Evolutionary conservation across 2,888 invertebrate species (phyloP), one percentile per base, ranked within the genome.

Genomic region (Lithophane socia): DNA sequence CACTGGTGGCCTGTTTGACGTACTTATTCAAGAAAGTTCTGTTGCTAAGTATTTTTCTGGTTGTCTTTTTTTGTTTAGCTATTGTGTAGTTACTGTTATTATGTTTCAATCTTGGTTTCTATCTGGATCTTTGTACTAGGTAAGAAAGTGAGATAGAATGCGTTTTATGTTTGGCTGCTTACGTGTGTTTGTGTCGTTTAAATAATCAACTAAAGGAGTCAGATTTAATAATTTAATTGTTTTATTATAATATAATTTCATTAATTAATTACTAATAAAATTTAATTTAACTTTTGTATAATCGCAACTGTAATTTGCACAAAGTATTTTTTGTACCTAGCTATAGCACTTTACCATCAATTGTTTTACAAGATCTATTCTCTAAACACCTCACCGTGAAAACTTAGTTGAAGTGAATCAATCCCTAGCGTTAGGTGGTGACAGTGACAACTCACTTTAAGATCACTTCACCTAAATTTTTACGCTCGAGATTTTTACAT

Each of bases 11-110:
- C 18, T 52, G 72, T 82, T 82, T 83, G 73, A 69, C 75, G 64
- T 72, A 60, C 67, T 86, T 75, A 64, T 82, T 82, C 78, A 82
- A 70, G 65, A 78, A 73, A 37, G 37, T 37, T 74, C 61, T 82
- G 68, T 75, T 70, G 72, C 66, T 60, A 68, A 73, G 60, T 77
- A 65, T 85, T 83, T 75, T 81, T 64, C 66, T 64, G 47, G 16
- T 13, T 58, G 52, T 37, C 24, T 52, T 70, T 80, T 29, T 63
- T 60, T n/a, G 8, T 76, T 70, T 42, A 37, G 37, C 3, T 3
- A 21, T 42, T 65, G 74, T 68, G 12, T 16, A 47, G 37, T 70
- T 58, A 24, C 2, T 13, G 9, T 60, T 77, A 21, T 60, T 77
- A 21, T 64, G 47, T 68, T 82, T 82, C 7, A 58, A 76, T 76